Evolutionary conservation across 2,888 invertebrate genomes (phyloP).

Genomic region (Lycophotia porphyrea): DNA sequence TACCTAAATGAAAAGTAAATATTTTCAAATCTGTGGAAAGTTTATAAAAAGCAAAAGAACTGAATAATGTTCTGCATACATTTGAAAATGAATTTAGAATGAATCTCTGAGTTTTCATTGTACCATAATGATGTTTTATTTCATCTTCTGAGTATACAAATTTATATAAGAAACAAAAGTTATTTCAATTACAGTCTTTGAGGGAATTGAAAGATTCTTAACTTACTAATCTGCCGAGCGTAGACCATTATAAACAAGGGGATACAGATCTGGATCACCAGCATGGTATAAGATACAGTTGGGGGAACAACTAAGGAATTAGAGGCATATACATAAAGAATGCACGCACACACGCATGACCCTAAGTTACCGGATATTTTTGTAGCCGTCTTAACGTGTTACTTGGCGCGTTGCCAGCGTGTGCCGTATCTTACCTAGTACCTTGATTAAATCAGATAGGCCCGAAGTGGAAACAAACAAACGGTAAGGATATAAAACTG

Average conservation of each 20-base stretch:
- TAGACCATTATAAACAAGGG: conserved; percentile 63
- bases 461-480: conserved; percentile 74
- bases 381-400: conserved; percentile 73
- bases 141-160: conserved; percentile 41
- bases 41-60: conserved; percentile 56
- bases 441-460: conserved; percentile 79
- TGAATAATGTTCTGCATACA: conserved; percentile 61
- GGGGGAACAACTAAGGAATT: conserved; percentile 52
- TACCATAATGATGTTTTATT: conserved; percentile 46
- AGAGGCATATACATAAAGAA: conserved; percentile 27
- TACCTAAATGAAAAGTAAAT: conserved; percentile 73
- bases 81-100: conserved; percentile 61
- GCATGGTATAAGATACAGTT: conserved; percentile 42
- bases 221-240: conserved; percentile 60
- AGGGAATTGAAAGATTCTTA: conserved; percentile 55
- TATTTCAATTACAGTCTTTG: conserved; percentile 55
- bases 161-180: conserved; percentile 50
- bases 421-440: conserved; percentile 66
- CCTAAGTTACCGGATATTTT: conserved; percentile 65
- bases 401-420: conserved; percentile 79
- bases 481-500: conserved; percentile 72
- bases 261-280: conserved; percentile 59
- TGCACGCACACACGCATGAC: conserved; percentile 32
- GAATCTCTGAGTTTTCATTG: conserved; percentile 46
- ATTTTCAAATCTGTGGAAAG: conserved; percentile 62